A percentile compares a stretch with the other conserved stretches of the same genome.
Evolutionary conservation across 1,140 invertebrate species (phyloP).

Genomic region (Magallana angulata): DNA sequence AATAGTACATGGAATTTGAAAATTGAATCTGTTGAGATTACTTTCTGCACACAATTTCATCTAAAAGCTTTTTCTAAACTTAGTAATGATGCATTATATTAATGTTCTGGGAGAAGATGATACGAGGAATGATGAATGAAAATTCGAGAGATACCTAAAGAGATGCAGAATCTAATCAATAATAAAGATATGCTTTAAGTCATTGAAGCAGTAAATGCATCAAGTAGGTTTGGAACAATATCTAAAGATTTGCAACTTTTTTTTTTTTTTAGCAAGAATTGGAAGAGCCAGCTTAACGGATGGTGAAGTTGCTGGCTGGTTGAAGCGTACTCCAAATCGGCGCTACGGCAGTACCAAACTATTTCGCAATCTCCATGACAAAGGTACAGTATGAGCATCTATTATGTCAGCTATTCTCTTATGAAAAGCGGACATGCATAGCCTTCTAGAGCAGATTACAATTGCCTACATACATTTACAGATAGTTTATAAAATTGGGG

Average conservation of each 20-base stretch:
- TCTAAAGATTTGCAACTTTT: not conserved
- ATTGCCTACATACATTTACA: too few relatives aligned
- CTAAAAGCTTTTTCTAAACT: not conserved
- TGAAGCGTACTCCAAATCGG: slow-evolving; percentile 88
- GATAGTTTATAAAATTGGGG: too few relatives aligned
- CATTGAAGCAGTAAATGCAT: too few relatives aligned
- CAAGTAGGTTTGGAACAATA: too few relatives aligned
- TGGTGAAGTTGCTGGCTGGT: slow-evolving; percentile 89
- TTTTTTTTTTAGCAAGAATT: slow-evolving; percentile 88
- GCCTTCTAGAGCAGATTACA: too few relatives aligned
- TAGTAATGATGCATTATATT: not conserved
- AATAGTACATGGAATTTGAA: slow-evolving; percentile 1
- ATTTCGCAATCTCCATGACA: slow-evolving; percentile 92
- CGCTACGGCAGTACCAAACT: slow-evolving; percentile 90
- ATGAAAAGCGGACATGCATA: not conserved
- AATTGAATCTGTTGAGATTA: not conserved
- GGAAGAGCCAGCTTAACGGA: slow-evolving; percentile 87
- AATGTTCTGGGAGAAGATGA: not conserved
- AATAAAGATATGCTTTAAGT: too few relatives aligned
- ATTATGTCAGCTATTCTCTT: not conserved
- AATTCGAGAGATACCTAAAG: too few relatives aligned
- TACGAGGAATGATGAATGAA: not conserved
- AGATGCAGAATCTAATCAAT: too few relatives aligned
- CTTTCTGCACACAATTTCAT: not conserved
- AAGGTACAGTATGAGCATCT: slow-evolving; percentile 83